These are phyloP conservation scores for Drosophila crucigera DNA, from an alignment of 2,888 invertebrate species.

Conservation along the genomic window DNA sequence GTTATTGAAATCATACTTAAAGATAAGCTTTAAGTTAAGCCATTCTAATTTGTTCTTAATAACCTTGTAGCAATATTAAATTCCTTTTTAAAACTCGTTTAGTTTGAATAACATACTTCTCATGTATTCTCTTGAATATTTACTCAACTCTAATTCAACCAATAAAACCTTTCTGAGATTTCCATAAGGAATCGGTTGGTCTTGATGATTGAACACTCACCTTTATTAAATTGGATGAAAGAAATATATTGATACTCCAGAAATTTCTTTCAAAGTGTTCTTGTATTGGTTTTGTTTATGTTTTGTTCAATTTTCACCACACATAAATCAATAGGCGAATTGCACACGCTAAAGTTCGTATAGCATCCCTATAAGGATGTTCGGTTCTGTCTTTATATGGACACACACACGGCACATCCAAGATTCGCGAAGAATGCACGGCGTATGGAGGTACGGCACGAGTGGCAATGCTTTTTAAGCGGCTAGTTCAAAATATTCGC, in stretches of 20 bases:
- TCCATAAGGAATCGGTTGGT: not conserved
- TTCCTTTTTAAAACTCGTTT: not conserved
- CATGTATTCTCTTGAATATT: not conserved
- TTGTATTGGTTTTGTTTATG: not conserved
- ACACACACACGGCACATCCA: slow-evolving; percentile 66
- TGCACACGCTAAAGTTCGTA: slow-evolving; percentile 49
- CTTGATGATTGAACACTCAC: slow-evolving; percentile 11
- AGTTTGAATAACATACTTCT: not conserved
- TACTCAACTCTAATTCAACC: not conserved
- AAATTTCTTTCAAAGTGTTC: slow-evolving; percentile 10
- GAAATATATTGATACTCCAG: slow-evolving; percentile 9
- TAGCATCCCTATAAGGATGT: slow-evolving; percentile 58
- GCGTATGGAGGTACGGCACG: slow-evolving; percentile 70
- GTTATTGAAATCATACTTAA: not conserved
- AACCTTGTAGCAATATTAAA: not conserved
- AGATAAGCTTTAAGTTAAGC: not conserved
- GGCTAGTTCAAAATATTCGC: slow-evolving; percentile 70
- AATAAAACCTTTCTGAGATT: not conserved
- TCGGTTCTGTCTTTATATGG: slow-evolving; percentile 18
- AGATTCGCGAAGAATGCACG: slow-evolving; percentile 74
- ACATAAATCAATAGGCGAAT: slow-evolving; percentile 27
- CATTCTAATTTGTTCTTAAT: slow-evolving; percentile 1
- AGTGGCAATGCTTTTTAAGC: slow-evolving; percentile 73
- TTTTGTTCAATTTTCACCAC: slow-evolving; percentile 25
- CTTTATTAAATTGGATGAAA: slow-evolving; percentile 5